Evolutionary conservation across 2,113 vertebrate genomes (phyloP).

Genomic region (Phaethornis superciliosus): DNA sequence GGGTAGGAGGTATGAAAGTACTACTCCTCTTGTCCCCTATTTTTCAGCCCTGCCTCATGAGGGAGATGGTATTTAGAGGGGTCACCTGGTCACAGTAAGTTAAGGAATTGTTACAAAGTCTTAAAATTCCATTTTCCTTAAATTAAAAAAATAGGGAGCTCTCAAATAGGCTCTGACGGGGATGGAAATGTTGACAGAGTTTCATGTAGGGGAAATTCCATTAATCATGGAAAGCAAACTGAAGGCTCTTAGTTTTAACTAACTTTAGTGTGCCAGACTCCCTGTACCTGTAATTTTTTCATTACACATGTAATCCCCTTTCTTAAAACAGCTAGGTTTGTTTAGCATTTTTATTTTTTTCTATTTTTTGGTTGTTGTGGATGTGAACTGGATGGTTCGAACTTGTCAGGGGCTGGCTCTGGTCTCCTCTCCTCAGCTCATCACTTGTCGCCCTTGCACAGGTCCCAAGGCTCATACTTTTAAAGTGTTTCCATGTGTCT

Average conservation of each 20-base stretch:
- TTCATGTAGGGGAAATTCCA: constrained; percentile 45
- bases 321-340: constrained; percentile 24
- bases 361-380: neutral
- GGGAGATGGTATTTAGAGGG: neutral
- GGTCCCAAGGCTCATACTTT: constrained; percentile 65
- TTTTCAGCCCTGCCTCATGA: neutral
- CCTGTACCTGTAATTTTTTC: constrained; percentile 56
- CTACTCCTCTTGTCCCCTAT: neutral
- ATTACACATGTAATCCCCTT: constrained; percentile 55
- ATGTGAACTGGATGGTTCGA: constrained; percentile 65
- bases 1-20: neutral
- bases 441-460: constrained; percentile 61
- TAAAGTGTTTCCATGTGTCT: constrained; percentile 69
- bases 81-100: neutral
- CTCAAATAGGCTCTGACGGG: constrained; percentile 14
- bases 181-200: constrained; percentile 59
- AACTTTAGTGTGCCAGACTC: constrained; percentile 44
- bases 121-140: constrained; percentile 35
- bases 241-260: constrained; percentile 54
- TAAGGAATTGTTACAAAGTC: constrained; percentile 24
- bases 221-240: constrained; percentile 66
- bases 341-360: neutral
- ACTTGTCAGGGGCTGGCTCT: constrained; percentile 68
- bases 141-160: neutral
- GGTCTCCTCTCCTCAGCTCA: constrained; percentile 59